Conservation (phyloP, 2,113 vertebrate species). For the Aldabrachelys gigantea region DNA sequence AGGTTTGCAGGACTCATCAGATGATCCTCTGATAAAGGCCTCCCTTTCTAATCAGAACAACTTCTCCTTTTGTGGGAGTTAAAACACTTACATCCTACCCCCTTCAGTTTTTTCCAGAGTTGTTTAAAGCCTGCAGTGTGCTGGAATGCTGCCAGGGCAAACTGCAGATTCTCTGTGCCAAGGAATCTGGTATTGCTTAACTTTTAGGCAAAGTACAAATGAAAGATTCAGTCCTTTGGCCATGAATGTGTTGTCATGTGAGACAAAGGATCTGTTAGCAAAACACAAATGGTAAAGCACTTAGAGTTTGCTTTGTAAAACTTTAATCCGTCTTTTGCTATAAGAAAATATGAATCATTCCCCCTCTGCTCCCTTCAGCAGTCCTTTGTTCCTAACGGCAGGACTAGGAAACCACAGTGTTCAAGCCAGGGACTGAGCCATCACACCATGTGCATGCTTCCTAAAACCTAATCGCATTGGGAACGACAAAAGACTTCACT, state of each 20-base stretch:
- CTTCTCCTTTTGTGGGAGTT: not conserved
- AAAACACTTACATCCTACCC: not conserved
- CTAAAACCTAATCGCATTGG: fast-evolving
- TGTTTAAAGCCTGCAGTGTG: not conserved
- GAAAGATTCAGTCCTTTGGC: not conserved
- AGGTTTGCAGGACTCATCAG: not conserved
- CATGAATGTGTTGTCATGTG: fast-evolving
- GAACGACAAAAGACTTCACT: not conserved
- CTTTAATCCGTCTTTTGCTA: not conserved
- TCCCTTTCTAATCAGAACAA: not conserved
- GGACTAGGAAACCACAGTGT: fast-evolving
- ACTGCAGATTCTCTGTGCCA: not conserved
- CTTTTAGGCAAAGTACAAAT: not conserved
- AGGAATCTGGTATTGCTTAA: not conserved
- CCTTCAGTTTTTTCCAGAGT: not conserved
- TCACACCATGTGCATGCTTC: not conserved
- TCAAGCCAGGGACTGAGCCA: not conserved
- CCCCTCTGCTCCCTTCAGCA: not conserved
- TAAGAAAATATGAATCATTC: not conserved
- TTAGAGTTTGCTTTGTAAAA: not conserved
- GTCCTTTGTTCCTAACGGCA: not conserved
- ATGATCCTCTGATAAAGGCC: not conserved
- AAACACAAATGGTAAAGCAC: not conserved
- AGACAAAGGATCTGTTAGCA: not conserved
- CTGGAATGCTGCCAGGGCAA: conserved; percentile 23